Evolutionary conservation across 1,140 invertebrate genomes (phyloP).

Genomic region (Elysia chlorotica): DNA sequence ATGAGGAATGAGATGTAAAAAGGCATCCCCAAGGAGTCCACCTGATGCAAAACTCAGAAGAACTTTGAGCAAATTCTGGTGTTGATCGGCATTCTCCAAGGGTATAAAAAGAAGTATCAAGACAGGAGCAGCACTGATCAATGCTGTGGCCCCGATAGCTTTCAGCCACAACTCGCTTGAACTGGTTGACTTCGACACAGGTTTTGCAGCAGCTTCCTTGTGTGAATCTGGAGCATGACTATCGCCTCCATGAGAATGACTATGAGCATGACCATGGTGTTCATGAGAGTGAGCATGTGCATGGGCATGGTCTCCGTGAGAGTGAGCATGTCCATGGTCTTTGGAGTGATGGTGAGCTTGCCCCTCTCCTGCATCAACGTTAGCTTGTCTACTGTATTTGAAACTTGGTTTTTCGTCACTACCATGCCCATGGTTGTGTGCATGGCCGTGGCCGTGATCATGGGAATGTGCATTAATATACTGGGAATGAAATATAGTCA

Average conservation of each 20-base stretch:
- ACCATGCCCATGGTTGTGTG: conserved; percentile 30
- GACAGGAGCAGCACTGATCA: conserved; percentile 94
- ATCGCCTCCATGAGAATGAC: conserved; percentile 34
- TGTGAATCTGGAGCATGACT: conserved; percentile 25
- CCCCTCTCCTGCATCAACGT: conserved; percentile 76
- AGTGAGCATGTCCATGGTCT: conserved; percentile 28
- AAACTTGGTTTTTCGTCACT: conserved; percentile 42
- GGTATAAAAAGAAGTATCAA: conserved; percentile 93
- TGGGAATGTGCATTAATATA: conserved; percentile 34
- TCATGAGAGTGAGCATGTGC: conserved; percentile 28
- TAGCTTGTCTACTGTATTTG: conserved; percentile 47
- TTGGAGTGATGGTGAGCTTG: conserved; percentile 35
- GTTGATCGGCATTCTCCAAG: conserved; percentile 76
- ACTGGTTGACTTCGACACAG: not conserved
- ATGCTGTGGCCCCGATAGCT: conserved; percentile 75
- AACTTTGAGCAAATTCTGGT: conserved; percentile 81
- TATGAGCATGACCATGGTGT: conserved; percentile 31
- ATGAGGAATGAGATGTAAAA: conserved; percentile 95
- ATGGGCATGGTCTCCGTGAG: conserved; percentile 27
- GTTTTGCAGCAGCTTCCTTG: conserved; percentile 23
- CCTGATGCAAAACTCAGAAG: conserved; percentile 93
- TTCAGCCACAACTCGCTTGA: conserved; percentile 47
- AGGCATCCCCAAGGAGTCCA: conserved; percentile 92
- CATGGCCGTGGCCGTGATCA: conserved; percentile 29
- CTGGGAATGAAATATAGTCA: too few relatives aligned